These are phyloP conservation scores for Procambarus clarkii DNA, from an alignment of 1,140 invertebrate genomes.

Conservation along the genomic window DNA sequence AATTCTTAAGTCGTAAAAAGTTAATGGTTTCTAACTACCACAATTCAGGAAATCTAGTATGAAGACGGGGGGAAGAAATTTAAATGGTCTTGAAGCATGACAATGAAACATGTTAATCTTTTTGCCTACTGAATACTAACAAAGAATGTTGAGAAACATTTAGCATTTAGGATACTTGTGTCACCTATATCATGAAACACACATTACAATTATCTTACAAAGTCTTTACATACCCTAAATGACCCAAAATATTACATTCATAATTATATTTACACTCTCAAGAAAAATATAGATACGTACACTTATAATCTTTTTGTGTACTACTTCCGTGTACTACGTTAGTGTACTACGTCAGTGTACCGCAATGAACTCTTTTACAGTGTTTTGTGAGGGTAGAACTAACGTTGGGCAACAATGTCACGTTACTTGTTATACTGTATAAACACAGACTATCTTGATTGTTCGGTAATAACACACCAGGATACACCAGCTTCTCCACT, in stretches of 20 bases:
- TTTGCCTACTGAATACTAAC: slow-evolving; percentile 66
- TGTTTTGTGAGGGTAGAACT: slow-evolving; percentile 65
- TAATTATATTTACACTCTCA: slow-evolving; percentile 69
- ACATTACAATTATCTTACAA: slow-evolving; percentile 65
- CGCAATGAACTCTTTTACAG: slow-evolving; percentile 55
- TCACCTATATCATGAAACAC: slow-evolving; percentile 63
- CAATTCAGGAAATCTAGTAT: slow-evolving; percentile 63
- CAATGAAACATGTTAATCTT: slow-evolving; percentile 64
- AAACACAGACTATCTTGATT: slow-evolving; percentile 18
- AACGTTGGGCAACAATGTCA: slow-evolving; percentile 64
- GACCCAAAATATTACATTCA: slow-evolving; percentile 71
- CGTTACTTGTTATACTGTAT: slow-evolving; percentile 52
- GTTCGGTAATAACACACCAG: background rate
- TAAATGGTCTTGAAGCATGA: slow-evolving; percentile 65
- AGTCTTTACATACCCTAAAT: slow-evolving; percentile 68
- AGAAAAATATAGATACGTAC: slow-evolving; percentile 70
- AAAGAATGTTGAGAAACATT: slow-evolving; percentile 66
- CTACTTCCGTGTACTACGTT: slow-evolving; percentile 54
- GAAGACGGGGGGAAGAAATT: slow-evolving; percentile 55
- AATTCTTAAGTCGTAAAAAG: slow-evolving; percentile 68
- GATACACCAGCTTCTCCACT: background rate
- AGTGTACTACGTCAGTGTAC: slow-evolving; percentile 57
- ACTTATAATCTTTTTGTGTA: slow-evolving; percentile 62
- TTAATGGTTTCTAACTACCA: slow-evolving; percentile 59
- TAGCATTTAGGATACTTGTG: slow-evolving; percentile 63